Base-by-base conservation (phyloP, 2,797 vertebrate genomes). In the Arctocebus calabarensis region DNA sequence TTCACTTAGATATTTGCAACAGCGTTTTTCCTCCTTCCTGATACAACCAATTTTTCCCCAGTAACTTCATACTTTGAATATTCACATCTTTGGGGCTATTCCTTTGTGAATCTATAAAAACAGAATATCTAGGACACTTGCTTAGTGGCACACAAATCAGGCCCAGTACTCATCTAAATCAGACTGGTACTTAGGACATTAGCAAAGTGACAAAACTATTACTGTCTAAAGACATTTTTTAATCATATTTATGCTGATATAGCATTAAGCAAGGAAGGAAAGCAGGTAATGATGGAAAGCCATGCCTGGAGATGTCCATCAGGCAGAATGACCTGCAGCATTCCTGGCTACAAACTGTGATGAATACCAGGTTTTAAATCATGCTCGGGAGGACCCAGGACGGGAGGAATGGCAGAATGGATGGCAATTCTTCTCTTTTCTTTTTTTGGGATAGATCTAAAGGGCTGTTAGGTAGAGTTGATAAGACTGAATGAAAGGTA, bases 141-240 rank as follows among this genome's bases (percentile, higher is more conserved):
- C 52, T 88, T 78, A 71, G 52, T 74, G 94, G 95, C 25, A n/a
- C 52, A 64, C 13, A 34, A 62, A 87, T 82, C 4, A 19, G 84
- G 29, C 25, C 22, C 87, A 0, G 10, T 12, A 43, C 57, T 81
- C 52, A 66, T 88, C 11, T 64, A 61, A 78, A 90, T n/a, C 10
- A 84, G 75, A 43, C 22, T 1, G 48, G 57, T 19, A 29, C 84
- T 92, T 88, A 77, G 0, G 7, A 93, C 34, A 95, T 45, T 32
- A 88, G 74, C 43, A 78, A 95, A 73, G 19, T 62, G 75, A 57
- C 43, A 91, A 85, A 88, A 4, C 25, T 87, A 45, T 75, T 75
- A 74, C 14, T 19, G 74, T 91, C 70, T 77, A n/a, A 88, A 86
- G 85, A 92, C 14, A 29, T 87, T 90, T 84, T 84, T 90, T 68